Percentiles rank a stretch among this genome's conserved stretches.
phyloP scores from a whole-genome alignment of 2,888 invertebrate species.

The Clostera curtula region DNA sequence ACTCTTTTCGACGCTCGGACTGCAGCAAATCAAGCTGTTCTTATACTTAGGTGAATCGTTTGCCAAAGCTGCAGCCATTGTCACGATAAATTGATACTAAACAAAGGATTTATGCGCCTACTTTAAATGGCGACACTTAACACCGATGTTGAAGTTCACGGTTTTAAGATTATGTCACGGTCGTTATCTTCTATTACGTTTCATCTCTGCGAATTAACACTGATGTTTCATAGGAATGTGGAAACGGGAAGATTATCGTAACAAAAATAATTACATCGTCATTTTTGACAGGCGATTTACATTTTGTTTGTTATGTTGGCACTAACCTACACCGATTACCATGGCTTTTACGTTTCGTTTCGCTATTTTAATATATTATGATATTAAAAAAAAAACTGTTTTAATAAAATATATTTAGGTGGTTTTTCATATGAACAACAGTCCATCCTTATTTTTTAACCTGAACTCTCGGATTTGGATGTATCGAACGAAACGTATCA shows the following conservation, averaged over 20 bases:
- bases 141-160: constrained; percentile 8
- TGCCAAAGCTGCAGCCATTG: constrained; percentile 56
- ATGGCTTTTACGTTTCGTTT: constrained; percentile 15
- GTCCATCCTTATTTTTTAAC: neutral
- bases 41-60: constrained; percentile 66
- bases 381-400: no score
- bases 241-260: constrained; percentile 20
- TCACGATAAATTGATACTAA: constrained; percentile 15
- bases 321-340: no score
- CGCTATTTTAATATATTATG: constrained; percentile 10
- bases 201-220: constrained; percentile 11
- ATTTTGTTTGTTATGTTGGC: constrained; percentile 18
- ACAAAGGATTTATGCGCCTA: constrained; percentile 15
- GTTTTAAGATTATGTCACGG: neutral
- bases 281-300: constrained; percentile 26
- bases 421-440: no score
- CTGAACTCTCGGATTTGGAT: neutral
- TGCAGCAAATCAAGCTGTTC: constrained; percentile 66
- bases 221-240: constrained; percentile 15
- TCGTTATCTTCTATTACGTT: constrained; percentile 14
- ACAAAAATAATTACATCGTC: constrained; percentile 24
- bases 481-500: constrained; percentile 12
- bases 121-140: constrained; percentile 10
- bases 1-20: constrained; percentile 53
- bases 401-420: no score